Base-by-base conservation (phyloP, 1,140 invertebrate species). In the Forficula auricularia region DNA sequence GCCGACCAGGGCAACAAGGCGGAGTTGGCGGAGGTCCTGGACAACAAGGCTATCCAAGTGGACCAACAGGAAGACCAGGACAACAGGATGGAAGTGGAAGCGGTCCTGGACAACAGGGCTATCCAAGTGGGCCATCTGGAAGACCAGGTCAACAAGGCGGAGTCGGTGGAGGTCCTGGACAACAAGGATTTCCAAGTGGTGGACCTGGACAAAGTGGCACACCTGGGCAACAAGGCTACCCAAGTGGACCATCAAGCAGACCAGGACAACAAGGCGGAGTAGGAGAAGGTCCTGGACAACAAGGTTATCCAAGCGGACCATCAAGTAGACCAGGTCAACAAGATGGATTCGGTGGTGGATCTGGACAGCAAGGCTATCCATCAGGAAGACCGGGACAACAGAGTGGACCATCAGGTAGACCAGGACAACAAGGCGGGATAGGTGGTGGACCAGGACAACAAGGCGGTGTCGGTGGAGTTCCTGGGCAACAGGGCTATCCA, bases 381-480 rank as follows among this genome's bases (percentile, higher is more conserved):
- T 47, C 15, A 18, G 48, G 48, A 36, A 48, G 33, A 45, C 38
- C 19, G 46, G 55, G 57, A 19, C 50, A 49, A 4, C n/a, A n/a
- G n/a, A 44, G 50, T 40, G 58, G 55, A 38, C 55, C 53, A 30
- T 48, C 51, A 49, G 40, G 45, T 41, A 53, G 38, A 48, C 51
- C 47, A 47, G 51, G 53, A 27, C 55, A 54, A 38, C 52, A 50
- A 39, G 57, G 58, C 36, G 62, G 66, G 36, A 54, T 54, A 9
- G 39, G 50, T 31, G 53, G 50, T 41, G 60, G 59, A 38, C 55
- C 58, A 34, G 54, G 56, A 34, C 49, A 50, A 22, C 51, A 47
- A 33, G 46, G 49, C 22, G 53, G 52, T 34, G 49, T 48, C 10
- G 13, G 15, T 31, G 14, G 16, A 6, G 9, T 22, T 8, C 6